These are phyloP conservation scores for Crocodylus rhombifer DNA, from an alignment of 2,797 vertebrate species.

Conservation along the genomic window DNA sequence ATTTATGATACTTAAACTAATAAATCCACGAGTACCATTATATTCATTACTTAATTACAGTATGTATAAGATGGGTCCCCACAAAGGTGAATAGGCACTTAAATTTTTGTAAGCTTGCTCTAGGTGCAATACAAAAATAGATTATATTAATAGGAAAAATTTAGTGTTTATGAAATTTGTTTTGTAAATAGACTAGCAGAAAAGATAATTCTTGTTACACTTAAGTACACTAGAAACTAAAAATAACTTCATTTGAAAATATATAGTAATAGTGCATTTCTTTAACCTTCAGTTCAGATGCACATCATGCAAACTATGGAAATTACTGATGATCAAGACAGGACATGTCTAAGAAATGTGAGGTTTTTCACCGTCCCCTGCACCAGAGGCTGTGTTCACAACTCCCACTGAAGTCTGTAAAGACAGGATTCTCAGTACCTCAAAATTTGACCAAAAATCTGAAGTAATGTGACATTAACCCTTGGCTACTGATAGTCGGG, in stretches of 20 bases:
- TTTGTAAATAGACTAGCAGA: conserved; percentile 71
- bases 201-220: conserved; percentile 52
- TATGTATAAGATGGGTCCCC: neutral
- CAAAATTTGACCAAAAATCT: neutral
- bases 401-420: fast-evolving
- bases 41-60: conserved; percentile 15
- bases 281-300: conserved; percentile 65
- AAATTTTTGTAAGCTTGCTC: conserved; percentile 71
- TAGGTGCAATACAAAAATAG: conserved; percentile 84
- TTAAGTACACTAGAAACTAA: conserved; percentile 48
- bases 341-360: neutral
- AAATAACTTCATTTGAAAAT: conserved; percentile 69
- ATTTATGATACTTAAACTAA: conserved; percentile 8
- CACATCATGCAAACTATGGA: conserved; percentile 56
- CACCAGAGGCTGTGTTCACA: neutral
- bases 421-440: neutral
- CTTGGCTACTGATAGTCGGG: neutral
- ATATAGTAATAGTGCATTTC: conserved; percentile 69
- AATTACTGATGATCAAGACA: neutral
- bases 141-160: conserved; percentile 82
- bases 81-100: conserved; percentile 80
- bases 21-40: neutral
- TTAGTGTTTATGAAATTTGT: conserved; percentile 77
- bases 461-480: neutral
- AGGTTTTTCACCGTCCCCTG: neutral